Percentiles rank a stretch among this genome's conserved stretches.
Conservation (phyloP, 2,888 invertebrate genomes). For the Aleiodes alternator region DNA sequence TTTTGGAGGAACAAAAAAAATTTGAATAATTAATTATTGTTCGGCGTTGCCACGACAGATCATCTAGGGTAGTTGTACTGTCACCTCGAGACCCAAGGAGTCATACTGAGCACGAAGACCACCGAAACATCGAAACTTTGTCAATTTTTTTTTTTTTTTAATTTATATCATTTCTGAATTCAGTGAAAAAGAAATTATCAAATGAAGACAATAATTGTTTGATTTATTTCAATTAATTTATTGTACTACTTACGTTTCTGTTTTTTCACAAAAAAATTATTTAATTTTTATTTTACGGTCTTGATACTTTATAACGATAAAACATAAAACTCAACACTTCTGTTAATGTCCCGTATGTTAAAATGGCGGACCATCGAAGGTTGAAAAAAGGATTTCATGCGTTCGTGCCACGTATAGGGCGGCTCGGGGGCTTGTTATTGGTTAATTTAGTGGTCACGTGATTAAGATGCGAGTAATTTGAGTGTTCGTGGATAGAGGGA, state of each 20-base stretch:
- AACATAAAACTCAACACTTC: slow-evolving; percentile 84
- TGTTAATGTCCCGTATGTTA: slow-evolving; percentile 85
- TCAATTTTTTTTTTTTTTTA: slow-evolving; percentile 32
- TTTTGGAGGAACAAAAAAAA: background rate
- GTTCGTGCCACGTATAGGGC: slow-evolving; percentile 87
- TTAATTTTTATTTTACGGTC: slow-evolving; percentile 77
- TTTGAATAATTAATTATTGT: background rate
- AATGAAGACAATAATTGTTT: slow-evolving; percentile 58
- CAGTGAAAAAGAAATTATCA: slow-evolving; percentile 52
- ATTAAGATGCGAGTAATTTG: background rate
- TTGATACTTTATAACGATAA: slow-evolving; percentile 78
- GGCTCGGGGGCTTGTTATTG: slow-evolving; percentile 55
- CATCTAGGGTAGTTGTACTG: slow-evolving; percentile 44
- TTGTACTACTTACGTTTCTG: slow-evolving; percentile 72
- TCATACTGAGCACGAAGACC: slow-evolving; percentile 2
- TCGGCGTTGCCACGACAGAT: slow-evolving; percentile 31
- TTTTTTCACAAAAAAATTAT: slow-evolving; percentile 72
- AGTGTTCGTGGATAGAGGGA: too few species aligned
- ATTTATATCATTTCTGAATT: background rate
- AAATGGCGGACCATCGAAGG: slow-evolving; percentile 84
- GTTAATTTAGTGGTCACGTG: slow-evolving; percentile 12
- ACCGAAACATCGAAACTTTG: slow-evolving; percentile 14
- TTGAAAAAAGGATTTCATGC: slow-evolving; percentile 81
- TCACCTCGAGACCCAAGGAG: slow-evolving; percentile 38
- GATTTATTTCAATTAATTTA: slow-evolving; percentile 52